Conservation (phyloP, 2,888 invertebrate genomes). For the Altica lythri region DNA sequence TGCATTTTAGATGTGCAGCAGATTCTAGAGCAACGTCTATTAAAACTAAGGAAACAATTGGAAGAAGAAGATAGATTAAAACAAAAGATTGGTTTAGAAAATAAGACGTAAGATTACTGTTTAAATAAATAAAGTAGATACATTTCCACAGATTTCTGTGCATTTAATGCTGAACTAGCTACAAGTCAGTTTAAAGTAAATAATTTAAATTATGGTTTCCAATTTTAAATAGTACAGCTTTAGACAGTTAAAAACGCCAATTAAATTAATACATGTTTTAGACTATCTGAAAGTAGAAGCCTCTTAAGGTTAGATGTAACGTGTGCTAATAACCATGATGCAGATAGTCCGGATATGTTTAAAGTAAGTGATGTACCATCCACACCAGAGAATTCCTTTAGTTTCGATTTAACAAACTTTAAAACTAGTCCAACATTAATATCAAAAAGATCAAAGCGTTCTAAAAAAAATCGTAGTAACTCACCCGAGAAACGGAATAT, state of each 20-base stretch:
- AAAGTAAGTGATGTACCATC: slow-evolving; percentile 13
- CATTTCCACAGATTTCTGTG: no score
- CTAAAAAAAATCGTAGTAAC: no score
- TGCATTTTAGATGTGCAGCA: slow-evolving; percentile 28
- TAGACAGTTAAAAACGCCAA: no score
- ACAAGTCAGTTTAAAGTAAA: background rate
- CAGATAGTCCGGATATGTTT: slow-evolving; percentile 34
- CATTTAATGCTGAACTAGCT: background rate
- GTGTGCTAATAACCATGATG: slow-evolving; percentile 14
- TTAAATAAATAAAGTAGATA: no score
- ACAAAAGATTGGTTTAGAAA: slow-evolving; percentile 25
- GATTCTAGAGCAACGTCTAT: slow-evolving; percentile 25
- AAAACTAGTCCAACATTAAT: slow-evolving; percentile 33
- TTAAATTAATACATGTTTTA: no score
- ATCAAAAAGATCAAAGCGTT: slow-evolving; percentile 29
- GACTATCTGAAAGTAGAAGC: no score
- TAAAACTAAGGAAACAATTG: slow-evolving; percentile 24
- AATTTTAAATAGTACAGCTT: background rate
- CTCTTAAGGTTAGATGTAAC: no score
- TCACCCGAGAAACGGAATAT: background rate
- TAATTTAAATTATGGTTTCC: background rate
- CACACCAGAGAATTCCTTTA: slow-evolving; percentile 25
- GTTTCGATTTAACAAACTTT: slow-evolving; percentile 23
- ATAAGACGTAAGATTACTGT: slow-evolving; percentile 8
- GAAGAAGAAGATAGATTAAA: no score